Evolutionary conservation across 2,113 vertebrate species (phyloP), one percentile per base, ranked within the genome.

Genomic region (Eclectus roratus): DNA sequence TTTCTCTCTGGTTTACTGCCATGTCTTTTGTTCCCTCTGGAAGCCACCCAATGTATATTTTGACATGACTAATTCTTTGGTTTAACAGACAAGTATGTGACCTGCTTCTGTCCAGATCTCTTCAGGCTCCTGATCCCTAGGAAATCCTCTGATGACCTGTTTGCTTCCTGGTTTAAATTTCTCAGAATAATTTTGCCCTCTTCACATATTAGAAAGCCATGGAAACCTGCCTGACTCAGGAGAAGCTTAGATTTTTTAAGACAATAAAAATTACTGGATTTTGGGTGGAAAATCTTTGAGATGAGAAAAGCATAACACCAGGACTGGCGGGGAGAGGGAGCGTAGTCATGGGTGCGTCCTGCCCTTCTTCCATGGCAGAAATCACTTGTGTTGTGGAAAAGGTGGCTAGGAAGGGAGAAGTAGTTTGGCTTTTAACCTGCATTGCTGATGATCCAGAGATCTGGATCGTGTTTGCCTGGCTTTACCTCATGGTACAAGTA

Each of bases 71-170:
- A 71, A 93, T 94, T 91, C 79, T 93, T 97, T 96, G 56, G 63
- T 92, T 96, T 89, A 89, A 84, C 76, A 87, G 66, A 78, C 77
- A 94, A 95, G 37, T 93, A 88, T 80, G 85, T 91, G 93, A 92
- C 94, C 91, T 95, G 60, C 55, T 94, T 85, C 80, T 85, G 73
- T 58, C 61, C 80, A 92, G 49, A 91, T 58, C 74, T 93, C 80
- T 86, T 93, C 88, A 84, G 81, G 66, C 85, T 93, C 80, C 81
- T 56, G 86, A 94, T 96, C 61, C 69, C 44, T 94, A 80, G 86
- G 77, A 96, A 97, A 94, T 92, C 91, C 88, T 94, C 41, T 68
- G 72, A 53, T 93, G 85, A 78, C 82, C 76, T 74, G 33, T 92
- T 93, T 91, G 49, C 77, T 80, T 93, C 66, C 73, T 80, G 52